Percentiles rank a stretch among this genome's conserved stretches.
Evolutionary conservation across 2,113 vertebrate genomes (phyloP).

Genomic region (Mugil cephalus): DNA sequence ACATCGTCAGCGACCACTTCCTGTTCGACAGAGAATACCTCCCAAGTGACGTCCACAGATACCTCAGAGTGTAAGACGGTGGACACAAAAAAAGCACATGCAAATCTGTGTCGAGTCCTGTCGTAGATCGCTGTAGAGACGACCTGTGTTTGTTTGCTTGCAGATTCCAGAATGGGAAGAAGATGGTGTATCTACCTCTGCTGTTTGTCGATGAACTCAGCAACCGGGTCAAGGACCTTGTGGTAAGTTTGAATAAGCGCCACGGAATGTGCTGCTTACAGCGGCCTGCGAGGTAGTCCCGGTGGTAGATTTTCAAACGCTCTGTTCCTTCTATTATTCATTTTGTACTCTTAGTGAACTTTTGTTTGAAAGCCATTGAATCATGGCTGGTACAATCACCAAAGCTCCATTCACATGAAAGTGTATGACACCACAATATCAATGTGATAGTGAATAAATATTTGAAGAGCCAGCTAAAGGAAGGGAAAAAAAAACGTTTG

Average conservation of each 20-base stretch:
- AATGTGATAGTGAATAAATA: not conserved
- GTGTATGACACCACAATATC: not conserved
- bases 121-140: too few relatives aligned
- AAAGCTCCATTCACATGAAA: not conserved
- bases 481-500: not conserved
- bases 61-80: conserved; percentile 91
- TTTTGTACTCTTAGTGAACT: not conserved
- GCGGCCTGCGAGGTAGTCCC: not conserved
- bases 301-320: conserved; percentile 6
- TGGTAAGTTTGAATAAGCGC: conserved; percentile 83
- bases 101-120: too few relatives aligned
- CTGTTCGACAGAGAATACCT: conserved; percentile 92
- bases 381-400: not conserved
- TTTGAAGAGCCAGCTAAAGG: not conserved
- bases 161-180: conserved; percentile 92
- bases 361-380: not conserved
- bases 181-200: conserved; percentile 97
- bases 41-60: conserved; percentile 94
- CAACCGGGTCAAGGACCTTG: conserved; percentile 95
- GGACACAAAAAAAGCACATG: not conserved
- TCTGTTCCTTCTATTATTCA: not conserved
- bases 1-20: conserved; percentile 94
- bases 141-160: not conserved
- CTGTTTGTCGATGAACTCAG: conserved; percentile 98
- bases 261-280: not conserved